Conservation (phyloP, 2,797 vertebrate genomes). For the Lycodopsis pacificus region DNA sequence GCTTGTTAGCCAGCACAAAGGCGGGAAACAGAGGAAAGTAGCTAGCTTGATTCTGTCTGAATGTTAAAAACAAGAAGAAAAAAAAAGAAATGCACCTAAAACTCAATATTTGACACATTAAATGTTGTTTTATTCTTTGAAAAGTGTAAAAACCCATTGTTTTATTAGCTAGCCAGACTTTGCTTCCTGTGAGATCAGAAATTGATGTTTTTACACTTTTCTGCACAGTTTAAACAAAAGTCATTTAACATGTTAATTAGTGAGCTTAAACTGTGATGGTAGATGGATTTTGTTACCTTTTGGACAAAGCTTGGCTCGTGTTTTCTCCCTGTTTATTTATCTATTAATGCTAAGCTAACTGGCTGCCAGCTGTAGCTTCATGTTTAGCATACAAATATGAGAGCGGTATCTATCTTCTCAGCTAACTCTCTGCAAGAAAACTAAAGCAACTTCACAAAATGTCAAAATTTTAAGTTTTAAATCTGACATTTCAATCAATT, state of each 20-base stretch:
- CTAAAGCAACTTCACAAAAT: conserved; percentile 5
- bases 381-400: neutral
- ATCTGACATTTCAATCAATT: conserved; percentile 43
- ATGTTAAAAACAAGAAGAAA: neutral
- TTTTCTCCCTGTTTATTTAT: neutral
- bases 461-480: conserved; percentile 13
- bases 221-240: neutral
- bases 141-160: neutral
- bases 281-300: neutral
- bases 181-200: neutral
- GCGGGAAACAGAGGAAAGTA: neutral
- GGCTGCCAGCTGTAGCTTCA: neutral
- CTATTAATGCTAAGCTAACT: conserved; percentile 12
- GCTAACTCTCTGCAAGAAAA: neutral
- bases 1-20: neutral
- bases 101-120: neutral
- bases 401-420: neutral
- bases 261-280: neutral
- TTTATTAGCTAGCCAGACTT: neutral
- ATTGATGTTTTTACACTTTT: neutral
- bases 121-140: neutral
- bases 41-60: neutral
- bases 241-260: neutral
- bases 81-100: neutral
- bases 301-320: neutral